Conservation (phyloP, 2,888 invertebrate genomes). For the Calameuta pallipes region DNA sequence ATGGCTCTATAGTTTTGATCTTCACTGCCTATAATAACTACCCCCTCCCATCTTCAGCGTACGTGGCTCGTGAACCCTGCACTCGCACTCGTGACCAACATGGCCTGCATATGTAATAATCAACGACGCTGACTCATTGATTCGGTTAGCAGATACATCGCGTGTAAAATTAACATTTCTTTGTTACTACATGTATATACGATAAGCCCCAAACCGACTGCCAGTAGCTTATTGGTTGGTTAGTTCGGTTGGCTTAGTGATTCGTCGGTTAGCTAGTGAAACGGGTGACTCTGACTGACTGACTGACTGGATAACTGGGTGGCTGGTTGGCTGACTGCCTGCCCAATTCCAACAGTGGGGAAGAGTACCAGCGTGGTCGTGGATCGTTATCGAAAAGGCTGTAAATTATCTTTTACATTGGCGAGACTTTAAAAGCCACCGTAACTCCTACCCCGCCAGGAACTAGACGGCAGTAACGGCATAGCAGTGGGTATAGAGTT, state of each 20-base stretch:
- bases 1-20: not conserved
- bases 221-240: not conserved
- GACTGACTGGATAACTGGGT: not conserved
- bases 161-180: conserved; percentile 42
- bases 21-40: not conserved
- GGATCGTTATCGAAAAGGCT: conserved; percentile 46
- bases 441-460: not conserved
- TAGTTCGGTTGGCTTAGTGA: not conserved
- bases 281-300: not conserved
- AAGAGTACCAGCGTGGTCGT: conserved; percentile 2
- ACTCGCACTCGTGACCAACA: conserved; percentile 25
- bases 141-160: conserved; percentile 44
- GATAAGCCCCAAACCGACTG: not conserved
- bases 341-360: not conserved
- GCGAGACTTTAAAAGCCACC: conserved; percentile 13
- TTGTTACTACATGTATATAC: conserved; percentile 23
- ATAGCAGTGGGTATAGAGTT: not conserved
- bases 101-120: conserved; percentile 46
- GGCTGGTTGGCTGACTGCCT: not conserved
- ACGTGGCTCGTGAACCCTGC: not conserved
- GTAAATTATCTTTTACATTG: conserved; percentile 43
- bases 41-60: not conserved
- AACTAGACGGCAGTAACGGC: not conserved
- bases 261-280: not conserved
- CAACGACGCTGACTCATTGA: conserved; percentile 52